Evolutionary conservation across 2,797 vertebrate genomes (phyloP).

Genomic region (Parotocinclus haroldoi): DNA sequence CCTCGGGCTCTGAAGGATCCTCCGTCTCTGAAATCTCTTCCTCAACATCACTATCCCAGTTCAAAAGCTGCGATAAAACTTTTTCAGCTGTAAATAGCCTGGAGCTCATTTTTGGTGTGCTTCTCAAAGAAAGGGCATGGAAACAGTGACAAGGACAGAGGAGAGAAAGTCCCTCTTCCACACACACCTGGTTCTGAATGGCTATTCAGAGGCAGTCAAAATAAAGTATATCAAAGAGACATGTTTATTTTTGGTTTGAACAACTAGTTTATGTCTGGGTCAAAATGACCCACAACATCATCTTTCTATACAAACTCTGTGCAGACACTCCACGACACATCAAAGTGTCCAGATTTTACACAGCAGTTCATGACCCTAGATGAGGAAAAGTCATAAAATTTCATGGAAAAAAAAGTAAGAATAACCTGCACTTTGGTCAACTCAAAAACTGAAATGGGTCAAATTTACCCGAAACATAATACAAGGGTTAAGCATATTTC

Average conservation of each 20-base stretch:
- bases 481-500: no score
- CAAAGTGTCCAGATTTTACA: slow-evolving; percentile 15
- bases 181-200: no score
- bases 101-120: background rate
- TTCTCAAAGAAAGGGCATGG: background rate
- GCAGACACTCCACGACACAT: slow-evolving; percentile 5
- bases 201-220: slow-evolving; percentile 1
- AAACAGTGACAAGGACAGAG: no score
- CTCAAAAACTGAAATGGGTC: slow-evolving; percentile 2
- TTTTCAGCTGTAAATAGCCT: background rate
- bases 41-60: background rate
- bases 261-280: no score
- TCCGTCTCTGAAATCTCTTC: background rate
- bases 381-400: slow-evolving; percentile 18
- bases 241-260: slow-evolving; percentile 22
- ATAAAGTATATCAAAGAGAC: background rate
- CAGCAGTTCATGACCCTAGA: slow-evolving; percentile 9
- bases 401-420: slow-evolving; percentile 13
- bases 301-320: slow-evolving; percentile 20
- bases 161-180: no score
- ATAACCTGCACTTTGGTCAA: no score
- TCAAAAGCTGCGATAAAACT: background rate
- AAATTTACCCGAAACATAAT: background rate
- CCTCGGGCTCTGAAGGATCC: slow-evolving; percentile 2
- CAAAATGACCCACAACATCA: slow-evolving; percentile 19